These are phyloP conservation scores for Scomber japonicus DNA, from an alignment of 2,113 vertebrate genomes.

Conservation along the genomic window DNA sequence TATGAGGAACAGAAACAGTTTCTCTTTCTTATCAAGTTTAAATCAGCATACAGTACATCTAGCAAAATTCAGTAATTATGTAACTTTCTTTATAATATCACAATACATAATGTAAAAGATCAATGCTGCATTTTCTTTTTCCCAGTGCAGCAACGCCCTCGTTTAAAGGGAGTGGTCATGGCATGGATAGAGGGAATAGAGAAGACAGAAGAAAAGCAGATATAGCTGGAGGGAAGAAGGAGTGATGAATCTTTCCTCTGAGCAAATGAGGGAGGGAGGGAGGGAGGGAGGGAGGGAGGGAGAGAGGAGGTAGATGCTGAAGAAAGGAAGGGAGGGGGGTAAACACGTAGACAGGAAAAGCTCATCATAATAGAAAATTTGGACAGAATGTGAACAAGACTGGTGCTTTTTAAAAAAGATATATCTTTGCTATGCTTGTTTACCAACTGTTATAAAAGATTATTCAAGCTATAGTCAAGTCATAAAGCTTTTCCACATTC, in stretches of 20 bases:
- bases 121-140: not conserved
- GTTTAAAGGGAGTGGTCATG: not conserved
- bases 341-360: constrained; percentile 54
- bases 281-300: not conserved
- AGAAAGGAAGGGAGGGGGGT: constrained; percentile 1
- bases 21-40: too few relatives aligned
- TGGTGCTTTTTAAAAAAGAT: not conserved
- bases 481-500: too few relatives aligned
- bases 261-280: not conserved
- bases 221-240: constrained; percentile 5
- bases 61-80: not conserved
- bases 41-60: too few relatives aligned
- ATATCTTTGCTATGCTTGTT: too few relatives aligned
- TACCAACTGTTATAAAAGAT: too few relatives aligned
- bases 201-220: not conserved
- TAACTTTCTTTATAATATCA: not conserved
- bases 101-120: not conserved
- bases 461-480: too few relatives aligned
- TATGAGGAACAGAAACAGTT: too few relatives aligned
- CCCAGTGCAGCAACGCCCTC: too few relatives aligned
- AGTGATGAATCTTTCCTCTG: constrained; percentile 12
- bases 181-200: constrained; percentile 3
- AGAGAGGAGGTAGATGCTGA: not conserved
- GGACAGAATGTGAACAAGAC: constrained; percentile 34
- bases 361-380: constrained; percentile 30